A percentile compares a stretch with the other conserved stretches of the same genome.
Evolutionary conservation across 2,113 vertebrate genomes (phyloP).

Genomic region (Mus pahari): DNA sequence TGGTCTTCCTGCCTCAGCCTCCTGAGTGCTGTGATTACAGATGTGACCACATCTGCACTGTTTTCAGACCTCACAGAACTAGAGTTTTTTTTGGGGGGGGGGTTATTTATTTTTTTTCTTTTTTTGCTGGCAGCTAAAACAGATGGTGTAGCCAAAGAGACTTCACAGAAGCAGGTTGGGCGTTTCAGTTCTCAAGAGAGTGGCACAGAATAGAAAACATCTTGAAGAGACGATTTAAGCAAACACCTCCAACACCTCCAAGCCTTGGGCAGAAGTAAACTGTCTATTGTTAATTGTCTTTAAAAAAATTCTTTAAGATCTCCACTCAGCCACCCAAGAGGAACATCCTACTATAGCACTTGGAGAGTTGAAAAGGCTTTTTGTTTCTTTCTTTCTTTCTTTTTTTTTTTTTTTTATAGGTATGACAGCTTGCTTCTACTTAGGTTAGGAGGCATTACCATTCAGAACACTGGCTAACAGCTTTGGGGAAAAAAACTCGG

Average conservation of each 20-base stretch:
- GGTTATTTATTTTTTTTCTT: too few species aligned
- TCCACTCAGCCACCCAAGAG: neutral
- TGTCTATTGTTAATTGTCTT: neutral
- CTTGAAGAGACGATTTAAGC: neutral
- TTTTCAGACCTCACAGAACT: neutral
- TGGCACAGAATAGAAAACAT: neutral
- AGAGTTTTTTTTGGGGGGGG: too few species aligned
- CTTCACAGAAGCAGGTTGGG: neutral
- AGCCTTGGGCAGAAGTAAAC: neutral
- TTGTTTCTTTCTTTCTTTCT: neutral
- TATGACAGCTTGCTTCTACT: neutral
- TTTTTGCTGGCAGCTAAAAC: neutral
- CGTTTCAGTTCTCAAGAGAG: neutral
- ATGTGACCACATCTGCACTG: neutral
- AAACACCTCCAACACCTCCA: neutral
- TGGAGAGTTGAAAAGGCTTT: neutral
- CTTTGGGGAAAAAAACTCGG: neutral
- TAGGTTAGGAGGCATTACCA: neutral
- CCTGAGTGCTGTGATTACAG: neutral
- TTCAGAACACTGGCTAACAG: neutral
- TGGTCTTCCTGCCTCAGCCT: neutral
- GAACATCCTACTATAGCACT: neutral
- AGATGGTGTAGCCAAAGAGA: neutral
- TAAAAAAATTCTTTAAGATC: neutral
- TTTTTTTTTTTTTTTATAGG: neutral